Base-by-base conservation (phyloP, 2,113 vertebrate genomes). In the Malurus cyaneus region DNA sequence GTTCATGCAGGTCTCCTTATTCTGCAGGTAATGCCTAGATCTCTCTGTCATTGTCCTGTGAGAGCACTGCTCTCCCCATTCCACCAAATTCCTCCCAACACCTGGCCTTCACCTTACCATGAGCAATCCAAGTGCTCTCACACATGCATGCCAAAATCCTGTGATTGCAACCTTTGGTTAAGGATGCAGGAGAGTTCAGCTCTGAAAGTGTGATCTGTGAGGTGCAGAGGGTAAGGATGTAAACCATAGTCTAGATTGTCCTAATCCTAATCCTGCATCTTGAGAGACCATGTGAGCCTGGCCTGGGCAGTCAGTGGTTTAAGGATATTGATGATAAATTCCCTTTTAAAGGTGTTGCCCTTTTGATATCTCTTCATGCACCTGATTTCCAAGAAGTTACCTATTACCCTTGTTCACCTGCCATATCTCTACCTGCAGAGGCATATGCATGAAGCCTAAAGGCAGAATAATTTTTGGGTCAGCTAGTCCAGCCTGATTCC, bases 61-160 rank as follows among this genome's bases (percentile, higher is more conserved):
- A 31, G 29, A 52, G 9, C 26, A 54, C 14, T 34, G 7, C 21
- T 91, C 18, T 83, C 26, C 28, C 7, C 50, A 59, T 73, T n/a
- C 28, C 25, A 60, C 6, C 42, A 78, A 18, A 24, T 74, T 81
- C 34, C 15, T 21, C 52, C 39, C 18, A 28, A 6, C 0, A 0
- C 12, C 28, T 71, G 47, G 8, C 17, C 12, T 87, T 18, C 24
- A 28, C 9, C 31, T 78, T 44, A 49, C 16, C 7, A 41, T 3
- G 18, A 62, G 31, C 39, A 72, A 21, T 25, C 12, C 52, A 34
- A 16, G 6, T 2, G 4, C 25, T 72, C 10, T 80, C 10, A 9
- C 14, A n/a, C 3, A 1, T 5, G 6, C 24, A 10, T 69, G 36
- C 9, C 0, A 6, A 66, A 32, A 62, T 52, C 54, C 73, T 34